Evolutionary conservation across 35 echinoderm and acorn worm genomes (phyloP), one percentile per base, ranked within the genome.

Genomic region (Heliocidaris erythrogramma): DNA sequence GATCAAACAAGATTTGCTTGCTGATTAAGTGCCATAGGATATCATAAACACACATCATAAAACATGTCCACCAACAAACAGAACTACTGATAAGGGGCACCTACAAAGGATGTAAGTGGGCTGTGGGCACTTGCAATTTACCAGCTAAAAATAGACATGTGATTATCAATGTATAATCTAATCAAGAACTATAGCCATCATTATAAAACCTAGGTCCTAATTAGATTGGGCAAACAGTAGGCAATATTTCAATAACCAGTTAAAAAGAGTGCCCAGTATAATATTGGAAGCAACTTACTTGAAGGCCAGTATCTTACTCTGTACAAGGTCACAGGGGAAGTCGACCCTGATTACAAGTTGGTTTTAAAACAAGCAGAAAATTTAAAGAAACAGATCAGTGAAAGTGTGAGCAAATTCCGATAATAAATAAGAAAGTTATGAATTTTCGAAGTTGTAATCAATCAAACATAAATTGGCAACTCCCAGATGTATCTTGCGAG

Each of bases 21-120:
- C 14, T 78, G n/a, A n/a, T n/a, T n/a, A n/a, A 78, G 65, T 3
- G 27, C 65, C 65, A 27, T 78, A 42, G 35, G 65, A n/a, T 78
- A 78, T 18, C 65, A 78, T 78, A 24, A 78, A 78, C n/a, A 78
- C 65, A 78, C 65, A 78, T 24, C 65, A 78, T 78, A 78, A 78
- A 78, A 78, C 65, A 78, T 78, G 24, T 78, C n/a, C 65, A 78
- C 27, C 65, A 78, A 78, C 65, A 78, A 78, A 78, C 65, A 78
- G 6, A n/a, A 8, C 18, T 7, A 27, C 27, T 78, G 65, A 78
- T 3, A 27, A 78, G 8, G 21, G 65, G 2, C 21, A 18, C 65
- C 8, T 78, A 42, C 35, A 42, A 1, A 42, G 1, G 3, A 42
- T 42, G 35, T 42, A 42, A 1, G 35, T 3, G 35, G 35, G 35